phyloP scores from a whole-genome alignment of 2,888 invertebrate species.

The Conus canariensis region DNA sequence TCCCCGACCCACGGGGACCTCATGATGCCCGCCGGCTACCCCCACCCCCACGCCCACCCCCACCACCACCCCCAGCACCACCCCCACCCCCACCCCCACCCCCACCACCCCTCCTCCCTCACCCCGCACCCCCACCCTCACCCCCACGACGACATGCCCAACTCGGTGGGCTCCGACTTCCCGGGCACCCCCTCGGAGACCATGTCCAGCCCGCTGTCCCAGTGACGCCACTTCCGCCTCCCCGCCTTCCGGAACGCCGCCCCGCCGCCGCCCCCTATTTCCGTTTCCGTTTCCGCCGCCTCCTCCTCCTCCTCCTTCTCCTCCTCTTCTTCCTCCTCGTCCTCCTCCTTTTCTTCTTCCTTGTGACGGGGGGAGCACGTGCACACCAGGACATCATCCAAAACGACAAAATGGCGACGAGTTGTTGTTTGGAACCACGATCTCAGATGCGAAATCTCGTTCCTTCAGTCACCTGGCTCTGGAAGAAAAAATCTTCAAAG shows the following conservation, averaged over 20 bases:
- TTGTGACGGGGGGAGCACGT: not conserved
- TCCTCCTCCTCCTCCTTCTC: not conserved
- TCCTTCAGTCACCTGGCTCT: not conserved
- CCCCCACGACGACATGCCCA: conserved; percentile 59
- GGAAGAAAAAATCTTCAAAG: too few species aligned
- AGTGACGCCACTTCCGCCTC: conserved; percentile 53
- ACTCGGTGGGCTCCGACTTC: conserved; percentile 70
- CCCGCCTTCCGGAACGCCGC: not conserved
- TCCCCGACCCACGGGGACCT: conserved; percentile 54
- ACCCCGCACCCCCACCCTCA: conserved; percentile 51
- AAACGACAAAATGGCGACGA: not conserved
- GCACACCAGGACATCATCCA: not conserved
- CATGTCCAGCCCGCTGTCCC: conserved; percentile 73
- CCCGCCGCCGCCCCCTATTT: not conserved
- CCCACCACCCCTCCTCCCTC: conserved; percentile 37
- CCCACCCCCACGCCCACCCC: conserved; percentile 52
- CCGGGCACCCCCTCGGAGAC: conserved; percentile 69
- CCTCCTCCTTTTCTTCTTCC: not conserved
- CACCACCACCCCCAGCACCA: conserved; percentile 47
- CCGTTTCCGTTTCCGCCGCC: not conserved
- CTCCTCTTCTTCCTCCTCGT: conserved; percentile 6
- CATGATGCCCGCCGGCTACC: conserved; percentile 48
- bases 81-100: not conserved
- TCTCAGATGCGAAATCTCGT: not conserved
- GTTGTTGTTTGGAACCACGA: too few species aligned